Evolutionary conservation across 1,140 invertebrate genomes (phyloP).

Genomic region (Saccostrea cuccullata): DNA sequence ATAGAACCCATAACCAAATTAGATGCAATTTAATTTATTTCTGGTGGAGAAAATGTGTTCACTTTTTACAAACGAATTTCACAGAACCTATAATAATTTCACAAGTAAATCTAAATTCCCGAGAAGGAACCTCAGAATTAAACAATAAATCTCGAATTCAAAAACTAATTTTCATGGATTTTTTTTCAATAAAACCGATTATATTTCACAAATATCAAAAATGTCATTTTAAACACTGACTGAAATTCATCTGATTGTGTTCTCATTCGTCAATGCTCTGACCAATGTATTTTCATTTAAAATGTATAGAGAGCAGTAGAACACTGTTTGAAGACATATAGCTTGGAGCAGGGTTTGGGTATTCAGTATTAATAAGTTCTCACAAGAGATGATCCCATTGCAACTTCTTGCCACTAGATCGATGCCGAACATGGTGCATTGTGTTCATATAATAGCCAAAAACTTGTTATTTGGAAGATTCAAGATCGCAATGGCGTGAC

Average conservation of each 20-base stretch:
- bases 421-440: background rate
- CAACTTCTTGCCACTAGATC: background rate
- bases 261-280: background rate
- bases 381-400: slow-evolving; percentile 25
- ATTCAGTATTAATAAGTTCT: slow-evolving; percentile 37
- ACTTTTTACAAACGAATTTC: background rate
- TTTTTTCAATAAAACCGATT: background rate
- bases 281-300: too few species aligned
- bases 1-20: background rate
- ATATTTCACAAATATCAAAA: background rate
- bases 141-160: slow-evolving; percentile 3
- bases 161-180: background rate
- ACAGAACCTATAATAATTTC: background rate
- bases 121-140: background rate
- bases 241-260: background rate
- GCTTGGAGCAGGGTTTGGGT: background rate
- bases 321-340: background rate
- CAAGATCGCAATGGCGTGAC: slow-evolving; percentile 2
- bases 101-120: background rate
- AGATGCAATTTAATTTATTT: slow-evolving; percentile 26
- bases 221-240: background rate
- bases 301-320: background rate
- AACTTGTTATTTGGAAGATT: slow-evolving; percentile 2
- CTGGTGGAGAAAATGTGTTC: background rate
- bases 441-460: background rate